A percentile compares a stretch with the other conserved stretches of the same genome.
These are phyloP conservation scores for Coremacera marginata DNA, from an alignment of 2,888 invertebrate genomes.

Conservation along the genomic window DNA sequence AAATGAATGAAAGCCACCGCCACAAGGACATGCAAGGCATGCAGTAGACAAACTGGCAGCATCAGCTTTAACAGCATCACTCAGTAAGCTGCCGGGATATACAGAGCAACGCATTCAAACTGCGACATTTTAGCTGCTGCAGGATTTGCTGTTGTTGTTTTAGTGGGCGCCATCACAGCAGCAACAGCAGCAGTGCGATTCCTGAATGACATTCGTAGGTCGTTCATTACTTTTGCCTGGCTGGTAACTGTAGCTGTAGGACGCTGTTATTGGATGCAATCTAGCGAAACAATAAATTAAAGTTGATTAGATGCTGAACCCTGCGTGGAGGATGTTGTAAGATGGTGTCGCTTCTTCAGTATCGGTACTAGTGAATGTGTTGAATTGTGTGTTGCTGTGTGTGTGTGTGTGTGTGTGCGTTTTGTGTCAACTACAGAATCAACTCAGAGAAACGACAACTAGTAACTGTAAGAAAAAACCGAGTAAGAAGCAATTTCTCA, in stretches of 20 bases:
- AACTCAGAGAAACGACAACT: too few relatives aligned
- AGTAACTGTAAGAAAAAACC: too few relatives aligned
- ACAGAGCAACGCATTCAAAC: slow-evolving; percentile 6
- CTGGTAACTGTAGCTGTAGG: not conserved
- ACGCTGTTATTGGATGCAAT: slow-evolving; percentile 39
- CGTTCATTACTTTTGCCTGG: slow-evolving; percentile 1
- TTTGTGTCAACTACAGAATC: not conserved
- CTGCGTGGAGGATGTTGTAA: not conserved
- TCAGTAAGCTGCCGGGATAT: not conserved
- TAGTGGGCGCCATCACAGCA: not conserved
- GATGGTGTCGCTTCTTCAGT: not conserved
- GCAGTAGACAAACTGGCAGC: not conserved
- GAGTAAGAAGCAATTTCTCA: too few relatives aligned
- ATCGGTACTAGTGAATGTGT: not conserved
- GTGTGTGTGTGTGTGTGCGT: too few relatives aligned
- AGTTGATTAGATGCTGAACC: slow-evolving; percentile 33
- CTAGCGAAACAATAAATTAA: slow-evolving; percentile 41
- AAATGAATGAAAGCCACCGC: slow-evolving; percentile 33
- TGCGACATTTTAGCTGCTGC: slow-evolving; percentile 15
- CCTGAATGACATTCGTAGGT: slow-evolving; percentile 26
- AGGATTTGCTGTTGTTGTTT: not conserved
- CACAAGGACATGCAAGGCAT: slow-evolving; percentile 1
- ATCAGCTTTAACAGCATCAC: not conserved
- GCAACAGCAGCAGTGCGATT: not conserved
- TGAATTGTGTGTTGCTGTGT: not conserved